phyloP scores from a whole-genome alignment of 2,797 vertebrate species.

The Hoplostethus atlanticus region DNA sequence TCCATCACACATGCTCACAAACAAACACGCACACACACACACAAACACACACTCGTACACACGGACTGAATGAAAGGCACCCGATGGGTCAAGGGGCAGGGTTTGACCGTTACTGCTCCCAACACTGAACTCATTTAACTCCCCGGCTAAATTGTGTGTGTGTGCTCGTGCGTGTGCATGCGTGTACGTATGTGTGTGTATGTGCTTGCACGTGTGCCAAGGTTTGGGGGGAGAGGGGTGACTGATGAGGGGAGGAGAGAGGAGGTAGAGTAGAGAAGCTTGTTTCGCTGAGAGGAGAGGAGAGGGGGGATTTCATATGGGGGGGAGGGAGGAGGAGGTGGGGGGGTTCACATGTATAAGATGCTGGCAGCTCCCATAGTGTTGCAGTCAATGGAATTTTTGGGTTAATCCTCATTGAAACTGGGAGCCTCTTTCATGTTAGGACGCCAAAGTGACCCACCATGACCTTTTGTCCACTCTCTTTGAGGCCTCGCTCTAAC shows the following conservation, averaged over 20 bases:
- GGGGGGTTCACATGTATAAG: conserved; percentile 76
- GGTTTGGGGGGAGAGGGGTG: conserved; percentile 3
- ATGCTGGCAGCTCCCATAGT: conserved; percentile 79
- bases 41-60: conserved; percentile 19
- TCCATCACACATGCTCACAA: conserved; percentile 63
- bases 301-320: not conserved
- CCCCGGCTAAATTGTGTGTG: conserved; percentile 56
- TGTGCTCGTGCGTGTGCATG: conserved; percentile 30
- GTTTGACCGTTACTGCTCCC: conserved; percentile 76
- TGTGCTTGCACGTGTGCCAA: conserved; percentile 17
- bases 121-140: conserved; percentile 80
- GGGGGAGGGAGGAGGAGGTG: conserved; percentile 26
- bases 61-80: conserved; percentile 62
- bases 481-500: conserved; percentile 84
- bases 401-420: conserved; percentile 87
- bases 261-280: not conserved
- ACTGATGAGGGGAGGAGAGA: conserved; percentile 3
- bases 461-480: conserved; percentile 86
- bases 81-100: conserved; percentile 70
- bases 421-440: conserved; percentile 85
- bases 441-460: conserved; percentile 83
- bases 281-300: conserved; percentile 9
- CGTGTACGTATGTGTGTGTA: not conserved
- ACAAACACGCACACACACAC: conserved; percentile 46
- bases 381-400: conserved; percentile 82